A percentile compares a stretch with the other conserved stretches of the same genome.
phyloP scores from a whole-genome alignment of 2,888 invertebrate genomes.

The Cheilosia impressa region DNA sequence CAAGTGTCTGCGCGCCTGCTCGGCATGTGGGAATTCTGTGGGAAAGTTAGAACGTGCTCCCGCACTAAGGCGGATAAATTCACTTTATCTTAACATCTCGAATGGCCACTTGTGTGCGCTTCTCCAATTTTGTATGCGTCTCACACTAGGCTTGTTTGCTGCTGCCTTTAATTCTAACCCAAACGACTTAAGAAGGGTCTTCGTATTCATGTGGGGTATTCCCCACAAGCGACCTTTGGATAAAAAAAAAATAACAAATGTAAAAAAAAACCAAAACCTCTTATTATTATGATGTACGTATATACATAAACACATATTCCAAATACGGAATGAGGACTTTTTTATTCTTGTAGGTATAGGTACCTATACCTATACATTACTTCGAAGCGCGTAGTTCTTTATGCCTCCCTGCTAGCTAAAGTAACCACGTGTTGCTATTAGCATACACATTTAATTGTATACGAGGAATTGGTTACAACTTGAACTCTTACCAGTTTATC shows the following conservation, averaged over 20 bases:
- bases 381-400: slow-evolving; percentile 11
- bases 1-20: slow-evolving; percentile 58
- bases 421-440: slow-evolving; percentile 36
- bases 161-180: slow-evolving; percentile 48
- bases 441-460: not conserved
- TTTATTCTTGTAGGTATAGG: slow-evolving; percentile 3
- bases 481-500: not conserved
- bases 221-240: slow-evolving; percentile 59
- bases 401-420: slow-evolving; percentile 5
- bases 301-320: slow-evolving; percentile 11
- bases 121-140: slow-evolving; percentile 50
- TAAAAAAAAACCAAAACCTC: slow-evolving; percentile 17
- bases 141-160: slow-evolving; percentile 45
- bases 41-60: slow-evolving; percentile 66
- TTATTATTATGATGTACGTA: slow-evolving; percentile 42
- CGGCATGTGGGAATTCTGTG: slow-evolving; percentile 64
- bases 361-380: not conserved
- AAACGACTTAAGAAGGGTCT: slow-evolving; percentile 41
- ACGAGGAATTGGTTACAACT: not conserved
- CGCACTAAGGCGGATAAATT: slow-evolving; percentile 60
- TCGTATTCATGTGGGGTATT: slow-evolving; percentile 59
- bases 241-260: slow-evolving; percentile 15
- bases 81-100: slow-evolving; percentile 59
- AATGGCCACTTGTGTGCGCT: slow-evolving; percentile 39
- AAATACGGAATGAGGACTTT: slow-evolving; percentile 42